These are phyloP conservation scores for Entelurus aequoreus DNA, from an alignment of 2,113 vertebrate genomes.

Conservation along the genomic window DNA sequence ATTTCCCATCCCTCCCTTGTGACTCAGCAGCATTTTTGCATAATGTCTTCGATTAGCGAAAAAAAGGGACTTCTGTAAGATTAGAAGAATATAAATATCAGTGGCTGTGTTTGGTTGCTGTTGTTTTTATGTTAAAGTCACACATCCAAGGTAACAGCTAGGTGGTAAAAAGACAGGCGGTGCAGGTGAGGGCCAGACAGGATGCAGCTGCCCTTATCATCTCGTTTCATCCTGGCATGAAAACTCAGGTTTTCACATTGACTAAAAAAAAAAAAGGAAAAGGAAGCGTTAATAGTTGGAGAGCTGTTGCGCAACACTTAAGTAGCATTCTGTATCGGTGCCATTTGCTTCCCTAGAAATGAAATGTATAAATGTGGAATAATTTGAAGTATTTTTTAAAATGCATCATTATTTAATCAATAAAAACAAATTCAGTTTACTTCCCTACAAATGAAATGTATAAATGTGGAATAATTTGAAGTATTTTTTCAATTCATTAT, in stretches of 20 bases:
- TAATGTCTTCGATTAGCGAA: slow-evolving; percentile 33
- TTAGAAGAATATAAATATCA: slow-evolving; percentile 51
- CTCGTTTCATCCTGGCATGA: slow-evolving; percentile 55
- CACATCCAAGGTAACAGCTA: slow-evolving; percentile 60
- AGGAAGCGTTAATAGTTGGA: slow-evolving; percentile 51
- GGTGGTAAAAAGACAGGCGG: slow-evolving; percentile 50
- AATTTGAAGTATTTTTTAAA: too few species aligned
- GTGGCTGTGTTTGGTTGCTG: slow-evolving; percentile 40
- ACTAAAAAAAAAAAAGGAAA: slow-evolving; percentile 63
- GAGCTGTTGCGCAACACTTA: slow-evolving; percentile 31
- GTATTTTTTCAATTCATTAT: too few species aligned
- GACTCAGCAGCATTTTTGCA: slow-evolving; percentile 32
- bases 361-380: too few species aligned
- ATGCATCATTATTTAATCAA: too few species aligned
- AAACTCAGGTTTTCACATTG: slow-evolving; percentile 74
- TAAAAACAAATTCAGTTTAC: too few species aligned
- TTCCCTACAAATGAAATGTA: too few species aligned
- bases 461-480: too few species aligned
- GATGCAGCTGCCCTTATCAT: slow-evolving; percentile 46
- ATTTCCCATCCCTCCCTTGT: not conserved
- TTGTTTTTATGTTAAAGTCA: slow-evolving; percentile 17
- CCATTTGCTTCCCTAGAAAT: too few species aligned
- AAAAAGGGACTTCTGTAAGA: slow-evolving; percentile 39
- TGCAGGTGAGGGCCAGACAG: slow-evolving; percentile 48
- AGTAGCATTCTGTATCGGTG: not conserved